Base-by-base conservation (phyloP, 2,113 vertebrate species). In the Anguilla japonica region DNA sequence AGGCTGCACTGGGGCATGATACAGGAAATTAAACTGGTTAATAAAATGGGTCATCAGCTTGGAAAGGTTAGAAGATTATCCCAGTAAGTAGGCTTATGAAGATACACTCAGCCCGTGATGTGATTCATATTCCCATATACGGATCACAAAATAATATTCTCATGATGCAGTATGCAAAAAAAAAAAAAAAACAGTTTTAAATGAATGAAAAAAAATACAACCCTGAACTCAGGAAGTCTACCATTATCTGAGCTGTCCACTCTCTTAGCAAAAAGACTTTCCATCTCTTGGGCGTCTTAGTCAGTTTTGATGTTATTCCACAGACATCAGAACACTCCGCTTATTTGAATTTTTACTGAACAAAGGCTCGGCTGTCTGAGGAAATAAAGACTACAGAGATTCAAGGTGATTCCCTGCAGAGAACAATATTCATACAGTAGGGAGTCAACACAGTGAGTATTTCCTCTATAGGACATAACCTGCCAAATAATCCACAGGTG, bases 391-490 rank as follows among this genome's bases (percentile, higher is more conserved):
- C 89, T 81, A 60, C 34, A 18, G 90, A 87, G 90, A 87, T 85
- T 89, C 84, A 1, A 11, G 39, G 41, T 16, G 60, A 82, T 56
- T 56, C 43, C 85, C 85, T 87, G 53, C 84, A 41, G 89, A 85
- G 90, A 86, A 18, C 81, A 86, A 71, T 46, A 39, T 11, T 9
- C 50, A 53, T 40, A 81, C 60, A 26, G 60, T 67, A 90, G 82
- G 89, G 87, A 86, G 87, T 91, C 89, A 94, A 93, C 91, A 91
- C 88, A 67, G 18, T 89, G 86, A 91, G 88, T 88, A 79, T 92
- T 93, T 91, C 88, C 89, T 86, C 90, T 88, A 86, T 86, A 83
- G 89, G 91, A 92, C 90, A 89, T 87, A 91, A 91, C 92, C 92
- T 91, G 92, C 91, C 93, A 90, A 91, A 91, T 92, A 93, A 15